phyloP scores from a whole-genome alignment of 2,888 invertebrate genomes.

The Ephialtes manifestator region DNA sequence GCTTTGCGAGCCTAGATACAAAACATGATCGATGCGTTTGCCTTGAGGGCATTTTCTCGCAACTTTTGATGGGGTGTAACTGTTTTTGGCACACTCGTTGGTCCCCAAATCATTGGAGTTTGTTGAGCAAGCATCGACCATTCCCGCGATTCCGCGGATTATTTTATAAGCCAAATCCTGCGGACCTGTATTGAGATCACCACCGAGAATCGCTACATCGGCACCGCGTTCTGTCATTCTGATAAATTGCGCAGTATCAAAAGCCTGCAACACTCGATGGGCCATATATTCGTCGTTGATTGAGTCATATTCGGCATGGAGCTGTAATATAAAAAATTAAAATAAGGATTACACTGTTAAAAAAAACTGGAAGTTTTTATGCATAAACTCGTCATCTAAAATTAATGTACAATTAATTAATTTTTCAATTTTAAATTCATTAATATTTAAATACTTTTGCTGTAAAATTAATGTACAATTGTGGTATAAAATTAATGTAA shows the following conservation, averaged over 20 bases:
- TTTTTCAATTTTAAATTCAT: too few relatives aligned
- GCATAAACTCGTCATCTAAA: too few relatives aligned
- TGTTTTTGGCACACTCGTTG: slow-evolving; percentile 93
- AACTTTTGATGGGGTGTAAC: slow-evolving; percentile 90
- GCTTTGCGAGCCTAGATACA: slow-evolving; percentile 88
- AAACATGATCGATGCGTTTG: slow-evolving; percentile 97
- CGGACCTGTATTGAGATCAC: slow-evolving; percentile 97
- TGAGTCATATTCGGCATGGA: slow-evolving; percentile 97
- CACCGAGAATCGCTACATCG: slow-evolving; percentile 95
- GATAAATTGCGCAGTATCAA: slow-evolving; percentile 97
- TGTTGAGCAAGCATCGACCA: slow-evolving; percentile 87
- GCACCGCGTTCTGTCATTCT: slow-evolving; percentile 92
- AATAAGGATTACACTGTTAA: not conserved
- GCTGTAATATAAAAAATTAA: slow-evolving; percentile 87
- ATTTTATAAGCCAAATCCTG: slow-evolving; percentile 93
- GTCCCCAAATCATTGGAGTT: slow-evolving; percentile 88
- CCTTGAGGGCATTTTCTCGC: slow-evolving; percentile 89
- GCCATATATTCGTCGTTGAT: slow-evolving; percentile 95
- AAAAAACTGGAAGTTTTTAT: not conserved
- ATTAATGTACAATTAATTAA: too few relatives aligned
- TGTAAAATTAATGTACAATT: too few relatives aligned
- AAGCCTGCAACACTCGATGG: slow-evolving; percentile 97
- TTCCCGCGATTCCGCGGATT: slow-evolving; percentile 87
- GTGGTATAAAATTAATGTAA: too few relatives aligned
- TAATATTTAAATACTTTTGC: too few relatives aligned